Percentiles rank a stretch among this genome's conserved stretches.
Conservation (phyloP, 2,113 vertebrate species). For the Uria lomvia region DNA sequence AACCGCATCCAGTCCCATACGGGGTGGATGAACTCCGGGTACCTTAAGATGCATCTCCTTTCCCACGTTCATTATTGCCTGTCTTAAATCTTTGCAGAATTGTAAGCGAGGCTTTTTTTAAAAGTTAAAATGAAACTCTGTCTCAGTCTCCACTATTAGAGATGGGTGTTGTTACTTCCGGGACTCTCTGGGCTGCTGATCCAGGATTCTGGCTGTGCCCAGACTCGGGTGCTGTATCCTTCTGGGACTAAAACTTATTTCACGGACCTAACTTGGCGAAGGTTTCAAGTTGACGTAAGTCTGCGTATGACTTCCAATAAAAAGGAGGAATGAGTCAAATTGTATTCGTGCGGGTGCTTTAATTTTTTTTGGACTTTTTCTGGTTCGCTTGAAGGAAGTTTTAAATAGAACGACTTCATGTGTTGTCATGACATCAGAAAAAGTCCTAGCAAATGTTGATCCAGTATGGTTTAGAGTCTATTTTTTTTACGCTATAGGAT, state of each 20-base stretch:
- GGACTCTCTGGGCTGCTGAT: background rate
- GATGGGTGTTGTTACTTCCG: background rate
- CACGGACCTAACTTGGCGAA: background rate
- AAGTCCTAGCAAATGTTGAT: background rate
- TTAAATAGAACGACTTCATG: background rate
- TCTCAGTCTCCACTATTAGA: background rate
- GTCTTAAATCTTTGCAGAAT: background rate
- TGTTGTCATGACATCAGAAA: background rate
- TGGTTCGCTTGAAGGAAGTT: background rate
- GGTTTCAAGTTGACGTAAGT: background rate
- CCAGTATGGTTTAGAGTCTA: background rate
- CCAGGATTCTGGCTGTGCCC: background rate
- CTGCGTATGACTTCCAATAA: background rate
- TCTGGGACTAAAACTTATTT: background rate
- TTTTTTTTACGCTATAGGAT: background rate
- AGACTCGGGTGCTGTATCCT: background rate
- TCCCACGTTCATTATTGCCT: background rate
- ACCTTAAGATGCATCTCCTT: background rate
- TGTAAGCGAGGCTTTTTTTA: background rate
- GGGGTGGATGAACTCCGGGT: background rate
- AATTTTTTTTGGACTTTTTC: background rate
- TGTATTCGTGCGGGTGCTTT: fast-evolving
- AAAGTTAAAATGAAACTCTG: background rate
- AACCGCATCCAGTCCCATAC: fast-evolving
- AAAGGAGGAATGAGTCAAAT: background rate